Evolutionary conservation across 2,113 vertebrate genomes (phyloP), one percentile per base, ranked within the genome.

Genomic region (Solea solea): DNA sequence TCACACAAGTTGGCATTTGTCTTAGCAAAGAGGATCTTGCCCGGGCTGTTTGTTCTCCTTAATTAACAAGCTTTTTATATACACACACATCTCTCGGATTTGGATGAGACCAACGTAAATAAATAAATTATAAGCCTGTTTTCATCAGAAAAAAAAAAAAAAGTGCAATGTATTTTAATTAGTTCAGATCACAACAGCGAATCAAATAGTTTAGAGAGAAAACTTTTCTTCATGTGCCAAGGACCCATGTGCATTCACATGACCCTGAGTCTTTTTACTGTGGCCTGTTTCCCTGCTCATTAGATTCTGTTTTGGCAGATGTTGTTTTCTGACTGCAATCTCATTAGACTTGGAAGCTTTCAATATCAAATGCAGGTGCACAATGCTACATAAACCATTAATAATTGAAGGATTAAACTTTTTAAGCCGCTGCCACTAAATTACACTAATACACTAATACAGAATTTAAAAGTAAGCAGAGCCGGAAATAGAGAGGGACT

Each of bases 381-480:
- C 68, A 76, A 82, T 70, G 68, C 72, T 88, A 83, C 78, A 70
- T 28, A 64, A 86, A 85, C 72, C 81, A 69, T 83, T 83, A 88
- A 86, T 89, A 84, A 88, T 85, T 85, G 75, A 84, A 59, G 80
- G 82, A 85, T 87, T 87, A 76, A 81, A 87, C 71, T 83, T 87
- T 87, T 87, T 84, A 85, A 90, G 79, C 75, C 73, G 70, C 62
- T 61, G 53, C 57, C 49, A 53, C 73, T 81, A 54, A 48, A 21
- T 69, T 50, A 82, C 4, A 13, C 44, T 69, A 44, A 69, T 50
- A 82, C 4, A 13, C 44, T 69, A 44, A 69, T 53, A 14, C 40
- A 54, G 56, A 72, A 62, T 72, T 46, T 54, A 81, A 75, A 64
- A 41, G 51, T 45, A 46, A 14, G 28, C 10, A 68, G 39, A 55